phyloP scores from a whole-genome alignment of 1,140 invertebrate genomes.

The Acyrthosiphon pisum region DNA sequence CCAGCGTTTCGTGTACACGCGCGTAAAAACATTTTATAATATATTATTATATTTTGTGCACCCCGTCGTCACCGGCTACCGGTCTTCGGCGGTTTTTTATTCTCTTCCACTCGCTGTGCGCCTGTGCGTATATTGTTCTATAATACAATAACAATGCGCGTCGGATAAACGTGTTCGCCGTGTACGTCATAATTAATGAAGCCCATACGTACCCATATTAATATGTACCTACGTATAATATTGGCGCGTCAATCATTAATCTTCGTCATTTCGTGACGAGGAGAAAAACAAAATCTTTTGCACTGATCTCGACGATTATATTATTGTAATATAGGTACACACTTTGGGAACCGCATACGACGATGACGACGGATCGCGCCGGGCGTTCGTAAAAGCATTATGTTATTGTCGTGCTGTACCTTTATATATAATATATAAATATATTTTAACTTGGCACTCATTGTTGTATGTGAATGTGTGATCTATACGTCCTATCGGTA shows the following conservation, averaged over 20 bases:
- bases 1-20: background rate
- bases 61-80: constrained; percentile 13
- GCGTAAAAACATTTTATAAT: background rate
- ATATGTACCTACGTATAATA: background rate
- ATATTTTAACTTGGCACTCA: background rate
- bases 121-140: background rate
- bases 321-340: background rate
- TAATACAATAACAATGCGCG: background rate
- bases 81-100: constrained; percentile 19
- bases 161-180: background rate
- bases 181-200: constrained; percentile 26
- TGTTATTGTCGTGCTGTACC: background rate
- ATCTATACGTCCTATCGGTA: background rate
- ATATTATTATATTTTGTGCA: background rate
- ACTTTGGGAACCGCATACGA: background rate
- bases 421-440: too few species aligned
- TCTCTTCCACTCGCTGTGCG: background rate
- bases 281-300: background rate
- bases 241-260: constrained; percentile 13
- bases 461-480: background rate
- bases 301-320: background rate
- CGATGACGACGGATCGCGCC: background rate
- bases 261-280: background rate
- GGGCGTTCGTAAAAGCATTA: background rate
- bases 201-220: too few species aligned